Percentiles rank a stretch among this genome's conserved stretches.
Evolutionary conservation across 2,113 vertebrate genomes (phyloP).

Genomic region (Cyanoderma ruficeps): DNA sequence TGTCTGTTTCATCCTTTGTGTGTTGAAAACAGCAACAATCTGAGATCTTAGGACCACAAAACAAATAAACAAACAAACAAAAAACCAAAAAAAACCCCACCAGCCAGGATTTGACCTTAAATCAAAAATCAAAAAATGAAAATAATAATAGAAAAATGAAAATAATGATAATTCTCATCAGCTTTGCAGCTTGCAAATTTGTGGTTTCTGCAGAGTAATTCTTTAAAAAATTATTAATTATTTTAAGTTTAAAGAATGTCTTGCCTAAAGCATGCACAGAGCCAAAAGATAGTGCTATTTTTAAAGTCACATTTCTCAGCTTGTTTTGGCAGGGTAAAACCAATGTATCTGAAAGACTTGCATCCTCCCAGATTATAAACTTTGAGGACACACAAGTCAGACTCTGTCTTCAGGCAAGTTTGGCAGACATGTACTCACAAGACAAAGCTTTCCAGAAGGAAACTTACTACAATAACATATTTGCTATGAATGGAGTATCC

Average conservation of each 20-base stretch:
- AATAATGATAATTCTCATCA: background rate
- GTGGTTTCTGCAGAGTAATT: background rate
- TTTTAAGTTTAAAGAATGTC: background rate
- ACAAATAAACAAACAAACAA: too few relatives aligned
- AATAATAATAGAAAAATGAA: background rate
- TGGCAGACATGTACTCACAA: background rate
- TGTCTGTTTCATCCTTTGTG: too few relatives aligned
- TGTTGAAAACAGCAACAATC: too few relatives aligned
- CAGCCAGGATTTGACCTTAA: background rate
- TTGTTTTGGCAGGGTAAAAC: background rate
- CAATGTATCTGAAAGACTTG: background rate
- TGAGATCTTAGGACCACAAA: background rate
- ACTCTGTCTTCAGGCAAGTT: background rate
- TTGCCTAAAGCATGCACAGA: background rate
- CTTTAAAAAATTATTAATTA: background rate
- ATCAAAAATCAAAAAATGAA: background rate
- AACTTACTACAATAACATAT: background rate
- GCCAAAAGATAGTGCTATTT: constrained; percentile 23
- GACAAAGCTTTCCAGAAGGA: background rate
- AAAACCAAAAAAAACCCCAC: background rate
- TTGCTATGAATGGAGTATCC: background rate
- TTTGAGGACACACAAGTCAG: background rate
- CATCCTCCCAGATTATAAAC: background rate
- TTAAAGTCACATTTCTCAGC: background rate
- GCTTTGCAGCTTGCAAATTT: background rate